phyloP scores from a whole-genome alignment of 1,140 invertebrate genomes.

The Araneus ventricosus region DNA sequence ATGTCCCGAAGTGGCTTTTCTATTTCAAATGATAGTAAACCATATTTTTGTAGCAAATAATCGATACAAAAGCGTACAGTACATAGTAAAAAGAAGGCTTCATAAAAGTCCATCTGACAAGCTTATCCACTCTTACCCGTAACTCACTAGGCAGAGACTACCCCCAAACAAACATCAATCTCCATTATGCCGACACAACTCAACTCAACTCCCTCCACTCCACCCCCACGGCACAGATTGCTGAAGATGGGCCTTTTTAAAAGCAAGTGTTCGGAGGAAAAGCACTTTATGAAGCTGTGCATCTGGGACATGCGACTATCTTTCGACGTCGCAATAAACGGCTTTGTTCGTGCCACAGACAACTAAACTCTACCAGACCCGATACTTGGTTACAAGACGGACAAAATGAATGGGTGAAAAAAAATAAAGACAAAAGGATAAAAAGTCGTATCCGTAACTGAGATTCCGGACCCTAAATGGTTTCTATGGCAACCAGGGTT shows the following conservation, averaged over 20 bases:
- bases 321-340: background rate
- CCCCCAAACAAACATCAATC: constrained; percentile 33
- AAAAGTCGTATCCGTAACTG: background rate
- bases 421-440: background rate
- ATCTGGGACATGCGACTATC: background rate
- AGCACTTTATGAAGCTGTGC: constrained; percentile 36
- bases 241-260: constrained; percentile 8
- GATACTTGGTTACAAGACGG: background rate
- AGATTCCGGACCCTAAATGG: constrained; percentile 19
- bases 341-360: background rate
- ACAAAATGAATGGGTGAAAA: constrained; percentile 18
- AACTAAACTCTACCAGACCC: background rate
- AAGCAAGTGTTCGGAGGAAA: background rate
- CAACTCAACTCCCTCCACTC: background rate
- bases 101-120: constrained; percentile 21
- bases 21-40: too few species aligned
- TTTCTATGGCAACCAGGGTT: constrained; percentile 41
- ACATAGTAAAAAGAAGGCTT: background rate
- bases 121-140: constrained; percentile 9
- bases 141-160: background rate
- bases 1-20: too few species aligned
- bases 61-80: background rate
- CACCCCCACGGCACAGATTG: constrained; percentile 1
- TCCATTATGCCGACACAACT: background rate
- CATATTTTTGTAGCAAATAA: background rate